Evolutionary conservation across 2,888 invertebrate species (phyloP), one percentile per base, ranked within the genome.

Genomic region (Rhorus exstirpatorius): DNA sequence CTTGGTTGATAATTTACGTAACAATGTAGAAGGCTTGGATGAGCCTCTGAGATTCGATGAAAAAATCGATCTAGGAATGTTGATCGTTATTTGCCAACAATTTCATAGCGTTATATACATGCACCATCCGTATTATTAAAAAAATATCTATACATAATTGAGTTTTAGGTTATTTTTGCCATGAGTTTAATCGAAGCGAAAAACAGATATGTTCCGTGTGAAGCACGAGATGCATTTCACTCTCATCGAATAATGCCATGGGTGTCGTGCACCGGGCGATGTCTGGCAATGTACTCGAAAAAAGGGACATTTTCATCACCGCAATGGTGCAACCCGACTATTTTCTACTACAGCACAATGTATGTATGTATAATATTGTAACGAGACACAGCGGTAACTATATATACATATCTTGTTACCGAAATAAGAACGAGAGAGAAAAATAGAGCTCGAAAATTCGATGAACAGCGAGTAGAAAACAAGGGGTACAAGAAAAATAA

Each of bases 381-480:
- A n/a, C n/a, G n/a, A n/a, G n/a, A n/a, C n/a, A n/a, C n/a, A n/a
- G n/a, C n/a, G n/a, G n/a, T n/a, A n/a, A n/a, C n/a, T n/a, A 31
- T 44, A 7, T 14, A 53, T 14, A 17, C 10, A 12, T 49, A 65
- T 65, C 63, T 76, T 31, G 4, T 71, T 26, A 38, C 46, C 58
- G 51, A 71, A 81, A 14, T 21, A 51, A 51, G 61, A 41, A 58
- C 46, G 41, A 49, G 65, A 65, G 65, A 31, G 14, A 10, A 41
- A 44, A 46, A 38, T 68, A 63, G 35, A 76, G 65, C 21, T 46
- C 24, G 70, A 14, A 58, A 76, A 41, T 65, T 74, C 61, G 61
- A 53, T 58, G 35, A 71, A 55, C 65, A 51, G 12, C 60, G 26
- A 70, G 71, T 61, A 61, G 58, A 44, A 63, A 61, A 63, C 63